These are phyloP conservation scores for Palythoa caribaeorum DNA, from an alignment of 92 coral and sea anemone species.

Conservation along the genomic window DNA sequence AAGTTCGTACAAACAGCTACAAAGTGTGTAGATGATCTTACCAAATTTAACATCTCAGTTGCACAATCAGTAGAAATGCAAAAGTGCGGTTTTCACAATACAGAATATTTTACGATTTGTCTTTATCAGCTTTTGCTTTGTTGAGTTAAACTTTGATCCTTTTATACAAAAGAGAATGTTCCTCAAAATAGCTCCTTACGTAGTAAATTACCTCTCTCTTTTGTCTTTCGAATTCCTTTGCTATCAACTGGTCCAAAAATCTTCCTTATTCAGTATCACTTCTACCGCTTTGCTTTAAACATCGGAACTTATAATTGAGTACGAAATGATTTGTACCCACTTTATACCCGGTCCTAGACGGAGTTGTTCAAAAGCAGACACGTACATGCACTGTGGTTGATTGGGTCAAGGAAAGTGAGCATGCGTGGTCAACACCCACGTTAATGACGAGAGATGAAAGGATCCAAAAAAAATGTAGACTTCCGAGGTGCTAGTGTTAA, in stretches of 20 bases:
- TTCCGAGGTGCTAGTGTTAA: too few species aligned
- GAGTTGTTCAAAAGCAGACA: neutral
- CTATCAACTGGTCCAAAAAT: neutral
- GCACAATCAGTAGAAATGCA: too few species aligned
- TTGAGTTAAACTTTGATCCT: neutral
- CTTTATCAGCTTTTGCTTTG: too few species aligned
- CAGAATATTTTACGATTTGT: too few species aligned
- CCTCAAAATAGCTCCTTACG: neutral
- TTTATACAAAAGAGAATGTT: neutral
- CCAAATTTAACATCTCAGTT: neutral
- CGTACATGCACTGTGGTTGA: too few species aligned
- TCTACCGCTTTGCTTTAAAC: neutral
- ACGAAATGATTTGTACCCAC: neutral
- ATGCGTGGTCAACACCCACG: too few species aligned
- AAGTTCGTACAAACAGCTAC: too few species aligned
- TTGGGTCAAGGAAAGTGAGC: too few species aligned
- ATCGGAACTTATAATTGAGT: neutral
- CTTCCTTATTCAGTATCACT: neutral
- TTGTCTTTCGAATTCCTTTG: constrained; percentile 15
- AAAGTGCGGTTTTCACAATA: too few species aligned
- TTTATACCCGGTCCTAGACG: neutral
- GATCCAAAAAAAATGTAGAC: too few species aligned
- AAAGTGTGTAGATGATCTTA: too few species aligned
- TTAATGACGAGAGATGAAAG: too few species aligned
- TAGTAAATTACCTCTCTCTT: neutral